Base-by-base conservation (phyloP, 2,113 vertebrate genomes). In the Oceanites oceanicus region DNA sequence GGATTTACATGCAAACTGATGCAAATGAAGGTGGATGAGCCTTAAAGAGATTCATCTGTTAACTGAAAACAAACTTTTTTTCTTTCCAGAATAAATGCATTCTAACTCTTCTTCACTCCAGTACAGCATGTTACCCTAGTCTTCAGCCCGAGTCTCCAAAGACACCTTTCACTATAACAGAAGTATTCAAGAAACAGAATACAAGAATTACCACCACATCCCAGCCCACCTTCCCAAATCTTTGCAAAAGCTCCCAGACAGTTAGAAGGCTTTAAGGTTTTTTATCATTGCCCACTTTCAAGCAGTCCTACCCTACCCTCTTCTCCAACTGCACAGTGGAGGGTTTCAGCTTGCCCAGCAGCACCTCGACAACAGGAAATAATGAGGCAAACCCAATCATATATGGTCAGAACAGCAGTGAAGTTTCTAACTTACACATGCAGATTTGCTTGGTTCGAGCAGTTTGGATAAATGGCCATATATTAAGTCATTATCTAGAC, bases 221-320 rank as follows among this genome's bases (percentile, higher is more conserved):
- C 53, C 26, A 30, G 16, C 40, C 7, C 8, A 40, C 13, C 18
- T 56, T 67, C 58, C n/a, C 47, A 11, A 63, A 68, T 34, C 25
- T 81, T 50, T 61, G 25, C 47, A 77, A 78, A 85, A 76, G 8
- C 36, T 84, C 83, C 27, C 59, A 68, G 11, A 65, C 8, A 38
- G 11, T 47, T 58, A 38, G 13, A 65, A 59, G 42, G 20, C 21
- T 79, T 75, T n/a, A 82, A 67, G 6, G 2, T 4, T 38, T 74
- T 82, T 72, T n/a, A 32, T 36, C 2, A 1, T 40, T 0, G 0
- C 21, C 23, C 44, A 26, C 11, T 76, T 83, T 30, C 23, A 79
- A 83, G 47, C 7, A 86, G 29, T 63, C 40, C 53, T 55, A 58
- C 23, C 25, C 27, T 73, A n/a, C n/a, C 9, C 5, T 67, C 30